Evolutionary conservation across 2,888 invertebrate genomes (phyloP), one percentile per base, ranked within the genome.

Genomic region (Elgonia sp.): DNA sequence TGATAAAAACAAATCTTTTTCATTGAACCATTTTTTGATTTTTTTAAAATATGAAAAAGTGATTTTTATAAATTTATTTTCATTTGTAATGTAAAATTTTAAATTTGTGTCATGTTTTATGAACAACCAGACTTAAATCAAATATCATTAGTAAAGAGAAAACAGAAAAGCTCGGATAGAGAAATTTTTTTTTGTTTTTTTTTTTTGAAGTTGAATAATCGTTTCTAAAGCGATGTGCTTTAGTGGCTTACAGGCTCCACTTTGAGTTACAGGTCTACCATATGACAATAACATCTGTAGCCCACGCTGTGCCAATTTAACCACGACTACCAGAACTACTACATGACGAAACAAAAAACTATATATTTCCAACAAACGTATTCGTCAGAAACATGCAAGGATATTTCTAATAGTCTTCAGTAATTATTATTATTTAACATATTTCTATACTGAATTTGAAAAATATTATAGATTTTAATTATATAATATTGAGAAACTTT

Each of bases 231-330:
- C 42, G 46, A 46, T 81, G 90, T 89, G 88, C 80, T 90, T 87
- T 91, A 90, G 91, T 89, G 91, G 90, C 91, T 90, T 85, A 75
- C 87, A 86, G 90, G 75, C 90, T 88, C 57, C 72, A 80, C 84
- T 73, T 77, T 84, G 67, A 80, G 77, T 90, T 89, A 89, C 86
- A 91, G 92, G 93, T 93, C 92, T 93, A 91, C 93, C 93, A 93
- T 93, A 93, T 93, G 93, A 93, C 93, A 93, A 93, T 92, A 93
- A 93, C 93, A 93, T 93, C 93, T 93, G 93, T 91, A 92, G 91
- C 89, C 91, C 92, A 93, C 88, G 89, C 90, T 90, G 79, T 85
- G 90, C 90, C 89, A 85, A 85, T 53, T 76, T 84, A 84, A 84
- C 85, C 76, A 86, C 86, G 29, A 57, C 81, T 70, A 63, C 75